These are phyloP conservation scores for Hydropsyche betteni DNA, from an alignment of 2,888 invertebrate species.

Conservation along the genomic window DNA sequence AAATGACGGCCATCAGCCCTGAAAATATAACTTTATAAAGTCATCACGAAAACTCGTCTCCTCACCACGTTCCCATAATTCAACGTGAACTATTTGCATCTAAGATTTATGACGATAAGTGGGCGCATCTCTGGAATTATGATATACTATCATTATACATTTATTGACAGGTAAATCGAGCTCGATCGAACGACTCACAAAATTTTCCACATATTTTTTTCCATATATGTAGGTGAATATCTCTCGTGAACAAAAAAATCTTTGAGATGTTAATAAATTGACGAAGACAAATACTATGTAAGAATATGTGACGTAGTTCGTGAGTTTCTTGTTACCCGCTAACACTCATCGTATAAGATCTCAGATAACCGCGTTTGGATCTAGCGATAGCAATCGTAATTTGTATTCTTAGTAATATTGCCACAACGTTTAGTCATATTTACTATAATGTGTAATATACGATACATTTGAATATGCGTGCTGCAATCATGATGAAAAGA, in stretches of 20 bases:
- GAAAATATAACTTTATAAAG: conserved; percentile 24
- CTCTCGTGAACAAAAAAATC: too few relatives aligned
- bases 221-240: background rate
- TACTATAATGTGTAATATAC: conserved; percentile 35
- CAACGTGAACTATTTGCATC: conserved; percentile 45
- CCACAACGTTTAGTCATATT: conserved; percentile 50
- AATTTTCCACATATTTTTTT: background rate
- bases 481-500: too few relatives aligned
- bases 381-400: conserved; percentile 47
- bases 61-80: conserved; percentile 36
- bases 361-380: conserved; percentile 41
- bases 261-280: background rate
- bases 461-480: background rate
- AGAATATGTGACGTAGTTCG: conserved; percentile 10
- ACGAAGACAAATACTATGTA: background rate
- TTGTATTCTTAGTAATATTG: conserved; percentile 43
- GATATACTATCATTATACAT: conserved; percentile 13
- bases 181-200: background rate
- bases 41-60: conserved; percentile 5
- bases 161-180: too few relatives aligned
- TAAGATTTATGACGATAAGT: conserved; percentile 46
- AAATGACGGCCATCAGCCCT: background rate
- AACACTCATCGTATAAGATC: conserved; percentile 34
- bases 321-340: conserved; percentile 10
- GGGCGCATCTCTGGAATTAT: conserved; percentile 25